Conservation (phyloP, 2,797 vertebrate species). For the Lithobates sylvaticus region DNA sequence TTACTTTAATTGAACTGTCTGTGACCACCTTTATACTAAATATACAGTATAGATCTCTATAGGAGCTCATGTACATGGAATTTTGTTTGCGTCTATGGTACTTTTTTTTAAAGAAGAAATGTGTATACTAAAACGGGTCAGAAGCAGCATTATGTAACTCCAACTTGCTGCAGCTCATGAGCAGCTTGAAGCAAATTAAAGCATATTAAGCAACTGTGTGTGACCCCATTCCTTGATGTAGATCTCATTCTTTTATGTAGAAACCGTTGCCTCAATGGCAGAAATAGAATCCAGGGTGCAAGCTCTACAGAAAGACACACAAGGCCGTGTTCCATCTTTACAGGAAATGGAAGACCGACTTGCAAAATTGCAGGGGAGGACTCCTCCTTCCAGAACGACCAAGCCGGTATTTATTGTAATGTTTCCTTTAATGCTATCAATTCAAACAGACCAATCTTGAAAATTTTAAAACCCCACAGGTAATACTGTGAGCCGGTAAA, state of each 20-base stretch:
- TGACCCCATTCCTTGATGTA: neutral
- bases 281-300: conserved; percentile 91
- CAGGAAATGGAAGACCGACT: conserved; percentile 89
- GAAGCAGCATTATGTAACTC: no score
- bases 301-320: conserved; percentile 81
- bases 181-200: neutral
- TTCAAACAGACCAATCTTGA: no score
- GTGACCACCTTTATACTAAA: no score
- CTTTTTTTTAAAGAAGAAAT: neutral
- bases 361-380: conserved; percentile 83
- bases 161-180: neutral
- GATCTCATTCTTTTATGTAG: conserved; percentile 72
- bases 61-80: no score
- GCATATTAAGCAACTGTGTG: no score
- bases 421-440: no score
- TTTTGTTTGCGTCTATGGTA: no score
- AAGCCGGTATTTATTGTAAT: conserved; percentile 75
- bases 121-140: neutral
- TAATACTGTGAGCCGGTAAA: no score
- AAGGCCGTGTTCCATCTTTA: conserved; percentile 78
- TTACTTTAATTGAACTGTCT: no score
- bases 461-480: no score
- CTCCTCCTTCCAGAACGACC: conserved; percentile 76
- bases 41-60: no score
- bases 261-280: conserved; percentile 85